Evolutionary conservation across 2,888 invertebrate species (phyloP).

Genomic region (Cheilosia vulpina): DNA sequence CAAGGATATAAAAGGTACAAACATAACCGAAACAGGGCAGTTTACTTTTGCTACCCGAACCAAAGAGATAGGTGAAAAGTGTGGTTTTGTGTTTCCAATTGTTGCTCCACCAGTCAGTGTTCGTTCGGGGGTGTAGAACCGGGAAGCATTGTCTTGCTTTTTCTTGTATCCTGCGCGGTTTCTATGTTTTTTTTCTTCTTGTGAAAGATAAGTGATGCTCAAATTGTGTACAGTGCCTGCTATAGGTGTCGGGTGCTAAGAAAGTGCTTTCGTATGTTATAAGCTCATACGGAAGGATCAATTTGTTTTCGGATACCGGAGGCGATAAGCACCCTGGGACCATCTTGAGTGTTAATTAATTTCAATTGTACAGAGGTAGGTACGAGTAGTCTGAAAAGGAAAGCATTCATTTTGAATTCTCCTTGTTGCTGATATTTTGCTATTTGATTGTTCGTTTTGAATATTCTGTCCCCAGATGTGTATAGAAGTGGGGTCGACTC

Average conservation of each 20-base stretch:
- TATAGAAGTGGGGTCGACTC: not conserved
- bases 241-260: conserved; percentile 27
- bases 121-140: not conserved
- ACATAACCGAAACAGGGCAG: conserved; percentile 30
- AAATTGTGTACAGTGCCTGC: not conserved
- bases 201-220: conserved; percentile 18
- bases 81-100: not conserved
- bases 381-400: not conserved
- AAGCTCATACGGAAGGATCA: conserved; percentile 38
- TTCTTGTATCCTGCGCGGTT: conserved; percentile 5
- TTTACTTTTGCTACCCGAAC: conserved; percentile 41
- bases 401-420: not conserved
- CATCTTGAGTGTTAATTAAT: conserved; percentile 43
- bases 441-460: conserved; percentile 3
- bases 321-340: conserved; percentile 40
- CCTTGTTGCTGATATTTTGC: too few species aligned
- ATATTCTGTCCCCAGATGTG: not conserved
- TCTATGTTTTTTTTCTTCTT: not conserved
- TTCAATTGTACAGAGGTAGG: conserved; percentile 13
- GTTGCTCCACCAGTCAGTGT: conserved; percentile 2
- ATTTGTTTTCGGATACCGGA: conserved; percentile 48
- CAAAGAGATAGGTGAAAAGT: not conserved
- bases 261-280: conserved; percentile 18
- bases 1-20: conserved; percentile 55
- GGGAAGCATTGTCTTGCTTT: not conserved